A percentile compares a stretch with the other conserved stretches of the same genome.
Evolutionary conservation across 2,113 vertebrate species (phyloP).

Genomic region (Brevimyrus niger): DNA sequence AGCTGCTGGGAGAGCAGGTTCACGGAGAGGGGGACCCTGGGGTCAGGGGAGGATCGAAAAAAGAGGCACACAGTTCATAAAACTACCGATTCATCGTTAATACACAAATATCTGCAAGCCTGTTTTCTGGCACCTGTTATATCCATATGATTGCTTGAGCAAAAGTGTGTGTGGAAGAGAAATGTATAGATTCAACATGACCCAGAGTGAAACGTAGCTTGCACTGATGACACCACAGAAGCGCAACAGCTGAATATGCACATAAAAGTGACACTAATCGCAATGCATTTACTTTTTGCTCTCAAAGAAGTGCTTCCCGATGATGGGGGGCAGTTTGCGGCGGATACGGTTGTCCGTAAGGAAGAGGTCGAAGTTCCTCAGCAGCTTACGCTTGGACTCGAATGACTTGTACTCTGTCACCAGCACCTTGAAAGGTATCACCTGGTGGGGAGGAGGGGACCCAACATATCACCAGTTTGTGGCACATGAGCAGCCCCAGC

Average conservation of each 20-base stretch:
- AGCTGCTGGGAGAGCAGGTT: constrained; percentile 67
- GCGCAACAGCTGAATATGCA: not conserved
- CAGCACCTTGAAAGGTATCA: constrained; percentile 71
- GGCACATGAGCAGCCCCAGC: no score
- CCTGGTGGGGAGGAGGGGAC: constrained; percentile 43
- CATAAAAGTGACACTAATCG: not conserved
- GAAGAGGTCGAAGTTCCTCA: constrained; percentile 74
- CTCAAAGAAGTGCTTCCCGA: constrained; percentile 79
- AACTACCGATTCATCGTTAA: not conserved
- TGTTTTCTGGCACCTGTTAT: not conserved
- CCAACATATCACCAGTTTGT: not conserved
- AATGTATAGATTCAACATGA: not conserved
- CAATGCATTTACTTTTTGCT: constrained; percentile 64
- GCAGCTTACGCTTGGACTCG: constrained; percentile 74
- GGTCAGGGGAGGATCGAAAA: not conserved
- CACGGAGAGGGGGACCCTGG: constrained; percentile 68
- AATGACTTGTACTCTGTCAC: constrained; percentile 76
- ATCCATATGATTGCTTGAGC: not conserved
- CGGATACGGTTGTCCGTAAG: constrained; percentile 73
- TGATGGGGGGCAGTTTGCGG: constrained; percentile 70
- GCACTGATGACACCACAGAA: not conserved
- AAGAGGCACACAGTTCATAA: not conserved
- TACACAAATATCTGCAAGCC: not conserved
- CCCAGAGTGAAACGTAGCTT: not conserved
- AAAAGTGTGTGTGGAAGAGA: not conserved